Base-by-base conservation (phyloP, 2,797 vertebrate genomes). In the Cyprinodon diabolis region DNA sequence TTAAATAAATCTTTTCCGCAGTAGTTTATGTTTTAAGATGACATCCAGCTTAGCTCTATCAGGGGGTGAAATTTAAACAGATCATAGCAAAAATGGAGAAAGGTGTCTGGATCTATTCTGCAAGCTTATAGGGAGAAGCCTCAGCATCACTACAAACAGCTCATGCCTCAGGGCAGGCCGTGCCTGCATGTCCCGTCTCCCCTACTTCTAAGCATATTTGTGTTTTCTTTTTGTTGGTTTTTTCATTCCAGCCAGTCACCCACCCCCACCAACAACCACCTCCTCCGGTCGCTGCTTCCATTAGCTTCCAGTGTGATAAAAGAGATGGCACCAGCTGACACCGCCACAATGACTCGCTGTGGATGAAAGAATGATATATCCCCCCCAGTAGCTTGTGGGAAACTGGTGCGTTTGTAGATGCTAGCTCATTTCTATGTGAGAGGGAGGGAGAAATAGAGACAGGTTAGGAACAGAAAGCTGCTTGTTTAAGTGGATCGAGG, bases 271-370 rank as follows among this genome's bases (percentile, higher is more conserved):
- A 11, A 48, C 62, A 13, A 65, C 89, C 87, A 86, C 84, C 88
- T 90, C 84, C 83, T 87, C 80, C 87, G 90, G 89, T 91, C 47
- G 89, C 88, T 85, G 87, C 87, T 90, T 92, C 92, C 92, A 94
- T 94, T 93, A 94, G 93, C 89, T 90, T 93, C 90, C 91, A 94
- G 88, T 91, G 90, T 91, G 90, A 94, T 91, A 94, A 94, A 93
- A 90, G 90, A 93, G 90, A 92, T 80, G 76, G 86, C 85, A 89
- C 92, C 90, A 90, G 91, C 87, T 90, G 90, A 94, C 92, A 92
- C 91, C 90, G 89, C 81, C 90, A 93, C 90, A 92, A 93, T 92
- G 91, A 89, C 90, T 91, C 83, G 90, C 87, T 75, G 72, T 75
- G 87, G 87, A 91, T 87, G 81, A 91, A 91, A 92, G 90, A 93